phyloP scores from a whole-genome alignment of 2,888 invertebrate genomes.

The Drosophila formosana region DNA sequence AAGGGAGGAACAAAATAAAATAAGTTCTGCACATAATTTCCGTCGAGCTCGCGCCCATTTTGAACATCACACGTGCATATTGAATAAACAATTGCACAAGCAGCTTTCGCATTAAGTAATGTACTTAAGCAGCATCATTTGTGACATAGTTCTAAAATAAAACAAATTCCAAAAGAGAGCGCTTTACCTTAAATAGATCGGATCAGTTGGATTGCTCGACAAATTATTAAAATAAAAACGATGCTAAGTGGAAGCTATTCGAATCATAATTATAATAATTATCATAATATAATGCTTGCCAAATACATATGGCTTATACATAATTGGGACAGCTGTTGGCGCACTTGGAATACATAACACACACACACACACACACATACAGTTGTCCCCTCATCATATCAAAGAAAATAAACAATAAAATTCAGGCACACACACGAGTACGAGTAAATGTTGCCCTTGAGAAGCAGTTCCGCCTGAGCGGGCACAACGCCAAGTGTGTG shows the following conservation, averaged over 20 bases:
- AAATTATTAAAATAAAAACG: constrained; percentile 36
- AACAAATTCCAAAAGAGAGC: neutral
- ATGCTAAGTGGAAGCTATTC: constrained; percentile 24
- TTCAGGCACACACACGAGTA: constrained; percentile 63
- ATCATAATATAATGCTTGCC: constrained; percentile 47
- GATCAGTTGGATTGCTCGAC: neutral
- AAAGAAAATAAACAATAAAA: constrained; percentile 81
- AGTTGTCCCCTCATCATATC: constrained; percentile 58
- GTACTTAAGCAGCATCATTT: constrained; percentile 19
- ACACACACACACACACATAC: constrained; percentile 27
- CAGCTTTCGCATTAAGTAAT: constrained; percentile 22
- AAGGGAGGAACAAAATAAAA: constrained; percentile 13
- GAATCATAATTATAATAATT: constrained; percentile 48
- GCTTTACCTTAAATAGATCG: constrained; percentile 1
- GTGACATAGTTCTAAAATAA: constrained; percentile 2
- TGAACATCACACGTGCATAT: constrained; percentile 25
- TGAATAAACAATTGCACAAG: constrained; percentile 41
- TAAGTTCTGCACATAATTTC: constrained; percentile 60
- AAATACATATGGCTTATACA: constrained; percentile 36
- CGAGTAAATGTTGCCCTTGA: constrained; percentile 79
- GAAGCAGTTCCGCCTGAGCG: constrained; percentile 51
- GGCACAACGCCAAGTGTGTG: constrained; percentile 38
- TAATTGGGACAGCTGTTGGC: constrained; percentile 61
- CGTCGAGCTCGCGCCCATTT: constrained; percentile 21
- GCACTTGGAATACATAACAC: constrained; percentile 46